Conservation (phyloP, 2,113 vertebrate genomes). For the Piprites chloris region DNA sequence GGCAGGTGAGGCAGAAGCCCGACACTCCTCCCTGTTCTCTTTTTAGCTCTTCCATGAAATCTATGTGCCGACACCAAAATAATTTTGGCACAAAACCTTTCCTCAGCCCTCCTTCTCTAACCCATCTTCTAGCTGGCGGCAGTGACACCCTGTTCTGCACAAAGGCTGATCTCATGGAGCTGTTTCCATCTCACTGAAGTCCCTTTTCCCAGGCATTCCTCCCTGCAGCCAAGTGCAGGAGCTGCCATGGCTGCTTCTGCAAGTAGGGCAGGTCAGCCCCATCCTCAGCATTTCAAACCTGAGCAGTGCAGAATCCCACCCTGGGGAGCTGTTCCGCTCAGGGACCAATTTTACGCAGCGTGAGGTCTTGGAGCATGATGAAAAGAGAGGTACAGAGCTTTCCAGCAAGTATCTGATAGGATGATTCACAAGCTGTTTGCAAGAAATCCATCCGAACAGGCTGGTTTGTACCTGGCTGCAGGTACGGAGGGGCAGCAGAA, state of each 20-base stretch:
- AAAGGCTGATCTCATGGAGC: not conserved
- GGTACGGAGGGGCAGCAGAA: not conserved
- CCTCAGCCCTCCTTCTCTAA: not conserved
- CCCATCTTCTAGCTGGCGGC: not conserved
- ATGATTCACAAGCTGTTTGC: not conserved
- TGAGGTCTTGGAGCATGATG: not conserved
- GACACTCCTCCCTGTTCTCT: rapidly evolving
- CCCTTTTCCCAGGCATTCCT: not conserved
- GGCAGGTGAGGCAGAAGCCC: not conserved
- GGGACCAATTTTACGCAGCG: not conserved
- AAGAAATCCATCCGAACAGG: not conserved
- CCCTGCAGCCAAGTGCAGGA: not conserved
- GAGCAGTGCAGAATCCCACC: not conserved
- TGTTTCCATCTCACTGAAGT: not conserved
- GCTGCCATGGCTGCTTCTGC: not conserved
- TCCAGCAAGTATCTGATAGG: not conserved
- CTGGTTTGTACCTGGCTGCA: not conserved
- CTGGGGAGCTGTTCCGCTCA: not conserved
- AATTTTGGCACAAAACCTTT: not conserved
- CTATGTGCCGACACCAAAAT: not conserved
- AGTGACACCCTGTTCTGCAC: not conserved
- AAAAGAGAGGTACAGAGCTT: not conserved
- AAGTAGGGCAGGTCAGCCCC: slow-evolving; percentile 23
- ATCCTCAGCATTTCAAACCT: not conserved
- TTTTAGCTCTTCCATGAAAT: not conserved